These are phyloP conservation scores for Octodon degus DNA, from an alignment of 2,113 vertebrate species.

Conservation along the genomic window DNA sequence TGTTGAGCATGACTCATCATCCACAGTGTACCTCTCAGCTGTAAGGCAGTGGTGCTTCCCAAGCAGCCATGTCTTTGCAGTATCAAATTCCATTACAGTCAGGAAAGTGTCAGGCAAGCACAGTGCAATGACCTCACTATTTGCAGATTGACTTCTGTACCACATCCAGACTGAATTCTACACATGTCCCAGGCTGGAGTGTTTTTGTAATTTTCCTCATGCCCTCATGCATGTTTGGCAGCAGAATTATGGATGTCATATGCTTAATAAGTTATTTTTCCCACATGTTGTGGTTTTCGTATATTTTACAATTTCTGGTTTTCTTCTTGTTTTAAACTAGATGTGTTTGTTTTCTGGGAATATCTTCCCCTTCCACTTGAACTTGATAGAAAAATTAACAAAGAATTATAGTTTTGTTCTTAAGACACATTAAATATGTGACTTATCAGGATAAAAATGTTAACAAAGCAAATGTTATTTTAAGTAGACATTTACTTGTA, in stretches of 20 bases:
- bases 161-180: background rate
- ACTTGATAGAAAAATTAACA: background rate
- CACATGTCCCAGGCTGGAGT: background rate
- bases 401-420: background rate
- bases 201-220: background rate
- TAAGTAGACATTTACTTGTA: background rate
- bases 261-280: background rate
- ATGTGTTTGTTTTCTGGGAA: background rate
- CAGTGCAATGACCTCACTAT: slow-evolving; percentile 27
- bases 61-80: slow-evolving; percentile 13
- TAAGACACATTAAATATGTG: background rate
- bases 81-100: slow-evolving; percentile 47
- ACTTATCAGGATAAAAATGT: background rate
- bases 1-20: slow-evolving; percentile 67
- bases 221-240: background rate
- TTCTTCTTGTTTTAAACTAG: background rate
- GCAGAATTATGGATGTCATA: background rate
- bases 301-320: background rate
- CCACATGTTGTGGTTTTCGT: background rate
- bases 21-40: slow-evolving; percentile 24
- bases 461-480: background rate
- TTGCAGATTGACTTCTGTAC: background rate
- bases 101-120: slow-evolving; percentile 22
- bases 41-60: background rate
- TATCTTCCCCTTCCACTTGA: background rate